phyloP scores from a whole-genome alignment of 2,888 invertebrate genomes.

The Yponomeuta plumbellus region DNA sequence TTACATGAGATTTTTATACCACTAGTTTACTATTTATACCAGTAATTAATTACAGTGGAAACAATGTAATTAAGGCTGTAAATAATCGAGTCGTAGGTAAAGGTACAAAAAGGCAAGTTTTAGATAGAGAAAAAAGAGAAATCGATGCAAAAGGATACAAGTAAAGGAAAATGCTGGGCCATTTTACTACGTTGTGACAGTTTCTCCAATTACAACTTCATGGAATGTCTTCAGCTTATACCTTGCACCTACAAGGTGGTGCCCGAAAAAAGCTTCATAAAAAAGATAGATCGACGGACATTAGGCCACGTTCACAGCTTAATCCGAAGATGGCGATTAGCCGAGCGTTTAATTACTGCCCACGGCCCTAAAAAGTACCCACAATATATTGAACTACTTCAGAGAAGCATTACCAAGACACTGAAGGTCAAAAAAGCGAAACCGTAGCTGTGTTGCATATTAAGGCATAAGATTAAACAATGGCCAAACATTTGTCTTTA shows the following conservation, averaged over 20 bases:
- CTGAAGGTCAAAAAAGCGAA: background rate
- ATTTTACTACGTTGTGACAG: too few species aligned
- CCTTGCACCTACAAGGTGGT: conserved; percentile 35
- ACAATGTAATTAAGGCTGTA: too few species aligned
- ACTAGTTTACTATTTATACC: too few species aligned
- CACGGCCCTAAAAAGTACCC: background rate
- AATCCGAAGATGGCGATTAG: conserved; percentile 63
- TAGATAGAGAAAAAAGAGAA: too few species aligned
- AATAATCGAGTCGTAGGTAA: too few species aligned
- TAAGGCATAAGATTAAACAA: conserved; percentile 38
- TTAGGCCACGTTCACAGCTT: conserved; percentile 59
- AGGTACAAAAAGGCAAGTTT: too few species aligned
- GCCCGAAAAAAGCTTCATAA: conserved; percentile 46
- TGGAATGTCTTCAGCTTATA: conserved; percentile 18
- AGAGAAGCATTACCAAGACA: background rate
- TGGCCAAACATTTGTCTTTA: conserved; percentile 45
- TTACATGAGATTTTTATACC: too few species aligned
- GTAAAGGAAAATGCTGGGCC: too few species aligned
- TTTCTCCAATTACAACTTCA: too few species aligned
- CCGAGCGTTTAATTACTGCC: conserved; percentile 51
- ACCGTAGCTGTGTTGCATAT: background rate
- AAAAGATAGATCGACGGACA: conserved; percentile 63
- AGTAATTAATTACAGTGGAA: background rate
- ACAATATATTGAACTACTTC: background rate
- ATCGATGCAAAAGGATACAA: too few species aligned